Evolutionary conservation across 2,888 invertebrate genomes (phyloP).

Genomic region (Sisyra nigra): DNA sequence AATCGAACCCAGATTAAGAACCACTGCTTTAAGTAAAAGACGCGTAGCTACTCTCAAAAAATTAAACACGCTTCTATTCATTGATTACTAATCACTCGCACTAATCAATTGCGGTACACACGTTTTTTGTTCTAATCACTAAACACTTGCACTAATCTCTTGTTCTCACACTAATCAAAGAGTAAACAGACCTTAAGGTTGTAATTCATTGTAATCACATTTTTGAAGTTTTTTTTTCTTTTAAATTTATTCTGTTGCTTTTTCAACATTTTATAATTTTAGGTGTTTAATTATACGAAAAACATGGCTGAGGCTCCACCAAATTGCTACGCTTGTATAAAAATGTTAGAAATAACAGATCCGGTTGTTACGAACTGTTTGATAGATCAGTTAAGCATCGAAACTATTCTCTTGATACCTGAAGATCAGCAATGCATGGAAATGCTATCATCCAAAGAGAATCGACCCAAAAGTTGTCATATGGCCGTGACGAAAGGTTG

Average conservation of each 20-base stretch:
- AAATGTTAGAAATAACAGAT: conserved; percentile 56
- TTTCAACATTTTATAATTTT: no score
- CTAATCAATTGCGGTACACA: no score
- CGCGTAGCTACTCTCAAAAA: no score
- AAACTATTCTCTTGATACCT: conserved; percentile 61
- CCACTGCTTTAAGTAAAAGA: no score
- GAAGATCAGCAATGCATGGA: conserved; percentile 48
- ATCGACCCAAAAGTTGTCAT: conserved; percentile 51
- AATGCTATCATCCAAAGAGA: conserved; percentile 43
- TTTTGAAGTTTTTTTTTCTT: not conserved
- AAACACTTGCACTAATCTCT: no score
- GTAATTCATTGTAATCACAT: not conserved
- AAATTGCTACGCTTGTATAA: conserved; percentile 38
- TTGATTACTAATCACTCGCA: no score
- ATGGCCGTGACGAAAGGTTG: conserved; percentile 49
- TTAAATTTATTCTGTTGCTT: not conserved
- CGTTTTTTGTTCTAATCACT: no score
- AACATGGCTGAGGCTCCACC: conserved; percentile 28
- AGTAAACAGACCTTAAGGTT: no score
- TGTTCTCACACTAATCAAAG: no score
- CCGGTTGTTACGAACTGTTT: conserved; percentile 69
- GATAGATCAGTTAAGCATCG: conserved; percentile 60
- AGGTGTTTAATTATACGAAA: conserved; percentile 30
- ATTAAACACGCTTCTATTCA: no score
- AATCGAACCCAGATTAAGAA: no score